Evolutionary conservation across 2,113 vertebrate genomes (phyloP).

Genomic region (Maylandia zebra): DNA sequence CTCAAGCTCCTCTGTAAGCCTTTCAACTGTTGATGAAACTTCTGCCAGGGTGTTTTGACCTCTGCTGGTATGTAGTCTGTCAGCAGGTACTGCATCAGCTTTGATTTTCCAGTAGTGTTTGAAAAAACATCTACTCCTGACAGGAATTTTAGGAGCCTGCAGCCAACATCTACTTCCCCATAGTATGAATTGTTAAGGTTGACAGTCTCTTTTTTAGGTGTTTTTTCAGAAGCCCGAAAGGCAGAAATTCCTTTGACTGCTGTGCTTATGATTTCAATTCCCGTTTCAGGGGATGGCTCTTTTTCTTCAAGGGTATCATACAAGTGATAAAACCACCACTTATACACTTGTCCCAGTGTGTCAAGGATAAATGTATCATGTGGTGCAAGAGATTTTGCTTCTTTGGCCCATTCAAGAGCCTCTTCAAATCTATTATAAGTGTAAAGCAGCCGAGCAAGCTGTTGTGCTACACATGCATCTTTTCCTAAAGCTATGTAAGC

Average conservation of each 20-base stretch:
- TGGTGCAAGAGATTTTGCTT: conserved; percentile 45
- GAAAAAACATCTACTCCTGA: conserved; percentile 47
- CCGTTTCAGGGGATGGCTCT: neutral
- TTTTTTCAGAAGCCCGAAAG: conserved; percentile 58
- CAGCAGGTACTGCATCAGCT: conserved; percentile 62
- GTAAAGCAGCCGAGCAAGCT: conserved; percentile 68
- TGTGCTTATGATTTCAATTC: conserved; percentile 27
- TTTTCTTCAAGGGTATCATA: conserved; percentile 40
- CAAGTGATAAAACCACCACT: conserved; percentile 50
- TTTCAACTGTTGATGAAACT: conserved; percentile 56
- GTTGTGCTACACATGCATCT: conserved; percentile 62
- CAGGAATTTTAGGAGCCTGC: conserved; percentile 59
- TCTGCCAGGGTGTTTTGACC: conserved; percentile 50
- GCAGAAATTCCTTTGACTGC: conserved; percentile 66
- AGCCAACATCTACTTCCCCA: conserved; percentile 71
- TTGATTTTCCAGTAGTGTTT: neutral
- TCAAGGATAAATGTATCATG: conserved; percentile 61
- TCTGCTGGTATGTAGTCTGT: conserved; percentile 63
- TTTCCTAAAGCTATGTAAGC: conserved; percentile 57
- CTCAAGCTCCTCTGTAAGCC: conserved; percentile 46
- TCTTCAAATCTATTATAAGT: conserved; percentile 58
- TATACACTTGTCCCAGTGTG: conserved; percentile 70
- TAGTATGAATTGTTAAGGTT: conserved; percentile 57
- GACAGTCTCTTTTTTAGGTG: conserved; percentile 42
- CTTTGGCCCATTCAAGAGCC: conserved; percentile 51